Base-by-base conservation (phyloP, 2,888 invertebrate genomes). In the Epirrhoe tristata region DNA sequence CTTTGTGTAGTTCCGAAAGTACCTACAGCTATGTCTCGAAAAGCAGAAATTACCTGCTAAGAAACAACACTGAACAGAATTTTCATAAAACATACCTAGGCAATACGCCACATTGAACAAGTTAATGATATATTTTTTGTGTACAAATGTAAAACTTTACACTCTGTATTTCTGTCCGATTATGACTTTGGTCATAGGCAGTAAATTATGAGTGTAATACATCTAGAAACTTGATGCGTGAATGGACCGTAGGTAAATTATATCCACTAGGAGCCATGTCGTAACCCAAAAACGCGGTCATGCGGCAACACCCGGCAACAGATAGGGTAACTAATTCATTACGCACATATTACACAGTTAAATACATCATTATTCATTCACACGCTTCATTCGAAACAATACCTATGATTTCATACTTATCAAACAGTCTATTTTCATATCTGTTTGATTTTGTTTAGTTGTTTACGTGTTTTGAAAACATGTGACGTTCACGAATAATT, bases 221-320 rank as follows among this genome's bases (percentile, higher is more conserved):
- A 5, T 53, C 53, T 5, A 14, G n/a, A 34, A 8, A 6, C 53
- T 34, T 34, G 34, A 50, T 48, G 48, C 31, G 50, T 58, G 50
- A 50, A 50, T 53, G 53, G 32, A 14, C 53, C 32, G 10, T 53
- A n/a, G 7, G 53, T 53, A 53, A 8, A 36, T 36, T 16, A 36
- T 32, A 34, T 31, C 53, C 24, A 31, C 12, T 56, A 12, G 17
- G 51, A 10, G 52, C 12, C 10, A 57, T 82, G 78, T 76, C 73
- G 75, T 79, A 81, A 78, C 73, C 69, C 52, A 79, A 78, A 80
- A 83, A 83, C 72, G 65, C 74, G 72, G 73, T 71, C 74, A 74
- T 72, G 69, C 58, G 74, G 72, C 74, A 71, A 68, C 66, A 74
- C 73, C 67, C 67, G 73, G 74, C 62, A 72, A 67, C 62, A 50